These are phyloP conservation scores for Crotalus helleri DNA, from an alignment of 2,113 vertebrate genomes.

Conservation along the genomic window DNA sequence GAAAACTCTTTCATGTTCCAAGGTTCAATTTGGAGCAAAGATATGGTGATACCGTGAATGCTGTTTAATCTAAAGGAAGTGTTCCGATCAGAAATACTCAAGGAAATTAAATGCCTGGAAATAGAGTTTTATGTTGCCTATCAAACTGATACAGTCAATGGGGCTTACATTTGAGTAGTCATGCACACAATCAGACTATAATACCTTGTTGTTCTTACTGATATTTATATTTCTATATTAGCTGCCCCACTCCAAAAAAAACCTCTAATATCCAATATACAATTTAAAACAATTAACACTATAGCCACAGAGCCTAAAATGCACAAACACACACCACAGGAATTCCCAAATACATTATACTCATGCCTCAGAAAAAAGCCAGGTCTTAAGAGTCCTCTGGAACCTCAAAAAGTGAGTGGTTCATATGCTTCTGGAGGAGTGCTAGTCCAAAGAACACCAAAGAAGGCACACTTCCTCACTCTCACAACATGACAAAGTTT, in stretches of 20 bases:
- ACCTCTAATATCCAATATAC: neutral
- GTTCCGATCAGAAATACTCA: constrained; percentile 28
- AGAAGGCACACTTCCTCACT: too few species aligned
- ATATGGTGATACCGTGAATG: constrained; percentile 33
- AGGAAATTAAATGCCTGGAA: constrained; percentile 35
- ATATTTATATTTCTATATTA: neutral
- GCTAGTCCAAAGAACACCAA: neutral
- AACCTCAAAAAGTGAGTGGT: neutral
- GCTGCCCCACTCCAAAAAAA: neutral
- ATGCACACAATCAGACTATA: neutral
- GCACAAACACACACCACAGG: neutral
- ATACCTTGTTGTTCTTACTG: neutral
- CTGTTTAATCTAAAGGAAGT: constrained; percentile 19
- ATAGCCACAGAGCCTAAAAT: neutral
- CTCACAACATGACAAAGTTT: neutral
- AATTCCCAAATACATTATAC: neutral
- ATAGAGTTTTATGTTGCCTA: neutral
- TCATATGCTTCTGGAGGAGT: neutral
- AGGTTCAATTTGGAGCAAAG: constrained; percentile 44
- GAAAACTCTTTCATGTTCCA: constrained; percentile 19
- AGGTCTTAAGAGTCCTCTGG: neutral
- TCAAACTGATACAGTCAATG: neutral
- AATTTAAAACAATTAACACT: neutral
- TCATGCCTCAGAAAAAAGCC: neutral
- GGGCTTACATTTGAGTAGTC: neutral